A percentile compares a stretch with the other conserved stretches of the same genome.
phyloP scores from a whole-genome alignment of 1,140 invertebrate genomes.

The Pinna nobilis region DNA sequence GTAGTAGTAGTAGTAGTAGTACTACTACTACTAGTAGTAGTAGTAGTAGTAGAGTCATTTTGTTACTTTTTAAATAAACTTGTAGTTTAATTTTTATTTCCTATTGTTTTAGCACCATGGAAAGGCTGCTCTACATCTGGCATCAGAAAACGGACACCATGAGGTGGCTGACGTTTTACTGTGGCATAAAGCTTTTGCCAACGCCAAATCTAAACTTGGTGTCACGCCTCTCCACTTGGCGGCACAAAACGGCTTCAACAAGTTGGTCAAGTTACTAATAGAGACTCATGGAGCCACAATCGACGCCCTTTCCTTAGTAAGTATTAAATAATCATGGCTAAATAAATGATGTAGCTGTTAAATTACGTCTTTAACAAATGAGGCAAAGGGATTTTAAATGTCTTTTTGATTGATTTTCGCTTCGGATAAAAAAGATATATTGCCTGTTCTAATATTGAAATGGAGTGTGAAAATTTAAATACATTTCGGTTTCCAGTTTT shows the following conservation, averaged over 20 bases:
- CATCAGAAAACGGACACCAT: slow-evolving; percentile 92
- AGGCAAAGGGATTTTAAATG: too few relatives aligned
- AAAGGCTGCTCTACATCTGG: slow-evolving; percentile 94
- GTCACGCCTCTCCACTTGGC: slow-evolving; percentile 83
- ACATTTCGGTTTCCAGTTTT: too few relatives aligned
- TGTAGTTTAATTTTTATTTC: background rate
- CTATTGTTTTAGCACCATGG: slow-evolving; percentile 76
- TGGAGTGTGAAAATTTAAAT: too few relatives aligned
- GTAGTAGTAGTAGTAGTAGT: too few relatives aligned
- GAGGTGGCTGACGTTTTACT: slow-evolving; percentile 96
- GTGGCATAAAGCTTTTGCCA: slow-evolving; percentile 98
- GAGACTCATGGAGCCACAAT: slow-evolving; percentile 95
- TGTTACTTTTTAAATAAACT: background rate
- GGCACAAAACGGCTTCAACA: slow-evolving; percentile 90
- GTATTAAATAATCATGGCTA: slow-evolving; percentile 17
- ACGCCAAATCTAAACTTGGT: slow-evolving; percentile 88
- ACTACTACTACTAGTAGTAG: too few relatives aligned
- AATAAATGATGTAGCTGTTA: too few relatives aligned
- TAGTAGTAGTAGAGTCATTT: too few relatives aligned
- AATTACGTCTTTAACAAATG: too few relatives aligned
- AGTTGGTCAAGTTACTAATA: slow-evolving; percentile 80
- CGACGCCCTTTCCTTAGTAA: slow-evolving; percentile 92
- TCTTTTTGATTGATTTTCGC: too few relatives aligned
- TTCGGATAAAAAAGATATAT: too few relatives aligned
- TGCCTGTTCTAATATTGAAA: too few relatives aligned